These are phyloP conservation scores for Noctua comes DNA, from an alignment of 2,888 invertebrate species.

Conservation along the genomic window DNA sequence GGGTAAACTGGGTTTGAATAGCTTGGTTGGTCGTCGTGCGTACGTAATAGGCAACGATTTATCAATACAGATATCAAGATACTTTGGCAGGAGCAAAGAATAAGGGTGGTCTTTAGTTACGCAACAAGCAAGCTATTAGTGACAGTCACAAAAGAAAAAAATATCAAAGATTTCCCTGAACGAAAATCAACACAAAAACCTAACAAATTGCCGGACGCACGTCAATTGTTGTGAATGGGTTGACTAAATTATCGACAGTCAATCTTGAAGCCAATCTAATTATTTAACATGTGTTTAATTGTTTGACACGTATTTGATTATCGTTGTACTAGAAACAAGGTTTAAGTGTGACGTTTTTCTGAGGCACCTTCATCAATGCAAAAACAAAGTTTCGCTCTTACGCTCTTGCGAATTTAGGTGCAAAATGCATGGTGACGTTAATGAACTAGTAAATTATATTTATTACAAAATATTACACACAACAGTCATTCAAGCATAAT, in stretches of 20 bases:
- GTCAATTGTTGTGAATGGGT: background rate
- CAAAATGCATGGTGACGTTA: background rate
- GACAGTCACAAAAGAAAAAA: background rate
- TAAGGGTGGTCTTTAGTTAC: background rate
- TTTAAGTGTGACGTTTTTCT: background rate
- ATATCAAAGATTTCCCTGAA: background rate
- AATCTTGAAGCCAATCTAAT: background rate
- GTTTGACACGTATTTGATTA: background rate
- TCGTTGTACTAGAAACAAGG: background rate
- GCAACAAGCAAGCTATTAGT: background rate
- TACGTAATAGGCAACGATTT: background rate
- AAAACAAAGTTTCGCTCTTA: background rate
- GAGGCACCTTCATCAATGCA: background rate
- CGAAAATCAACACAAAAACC: background rate
- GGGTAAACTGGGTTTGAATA: no score
- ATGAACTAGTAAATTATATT: background rate
- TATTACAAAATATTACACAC: conserved; percentile 9
- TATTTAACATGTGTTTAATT: conserved; percentile 2
- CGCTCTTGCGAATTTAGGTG: background rate
- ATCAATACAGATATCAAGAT: background rate
- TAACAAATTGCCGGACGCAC: background rate
- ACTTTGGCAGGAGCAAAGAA: background rate
- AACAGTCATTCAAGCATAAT: background rate
- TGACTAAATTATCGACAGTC: background rate
- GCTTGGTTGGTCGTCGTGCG: no score